Evolutionary conservation across 2,797 vertebrate genomes (phyloP).

Genomic region (Parauchenoglanis ngamensis): DNA sequence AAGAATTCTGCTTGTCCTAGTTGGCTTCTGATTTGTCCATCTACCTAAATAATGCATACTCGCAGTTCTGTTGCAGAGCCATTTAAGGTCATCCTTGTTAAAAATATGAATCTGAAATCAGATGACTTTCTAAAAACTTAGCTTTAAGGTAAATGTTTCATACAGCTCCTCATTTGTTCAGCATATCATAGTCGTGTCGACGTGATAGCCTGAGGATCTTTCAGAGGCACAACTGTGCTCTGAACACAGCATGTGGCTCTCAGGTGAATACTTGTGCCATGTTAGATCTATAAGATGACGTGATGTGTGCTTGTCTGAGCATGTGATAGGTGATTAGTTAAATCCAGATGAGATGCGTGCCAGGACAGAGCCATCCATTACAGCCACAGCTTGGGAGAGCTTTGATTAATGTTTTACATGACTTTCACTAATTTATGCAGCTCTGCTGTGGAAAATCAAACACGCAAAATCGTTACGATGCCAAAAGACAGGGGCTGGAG

Average conservation of each 20-base stretch:
- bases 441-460: conserved; percentile 55
- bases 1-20: not conserved
- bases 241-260: not conserved
- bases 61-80: not conserved
- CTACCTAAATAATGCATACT: not conserved
- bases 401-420: conserved; percentile 60
- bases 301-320: conserved; percentile 32
- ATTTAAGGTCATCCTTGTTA: not conserved
- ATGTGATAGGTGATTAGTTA: conserved; percentile 48
- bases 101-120: conserved; percentile 3
- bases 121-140: not conserved
- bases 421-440: conserved; percentile 56
- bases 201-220: conserved; percentile 14
- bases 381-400: conserved; percentile 32
- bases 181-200: not conserved
- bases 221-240: not conserved
- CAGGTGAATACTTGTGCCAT: conserved; percentile 13
- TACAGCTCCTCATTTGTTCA: not conserved
- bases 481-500: conserved; percentile 35
- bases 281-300: conserved; percentile 17
- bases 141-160: not conserved
- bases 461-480: conserved; percentile 46
- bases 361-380: conserved; percentile 51
- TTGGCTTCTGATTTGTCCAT: not conserved
- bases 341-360: conserved; percentile 40